Percentiles rank a stretch among this genome's conserved stretches.
Conservation (phyloP, 2,797 vertebrate genomes). For the Phrynocephalus forsythii region DNA sequence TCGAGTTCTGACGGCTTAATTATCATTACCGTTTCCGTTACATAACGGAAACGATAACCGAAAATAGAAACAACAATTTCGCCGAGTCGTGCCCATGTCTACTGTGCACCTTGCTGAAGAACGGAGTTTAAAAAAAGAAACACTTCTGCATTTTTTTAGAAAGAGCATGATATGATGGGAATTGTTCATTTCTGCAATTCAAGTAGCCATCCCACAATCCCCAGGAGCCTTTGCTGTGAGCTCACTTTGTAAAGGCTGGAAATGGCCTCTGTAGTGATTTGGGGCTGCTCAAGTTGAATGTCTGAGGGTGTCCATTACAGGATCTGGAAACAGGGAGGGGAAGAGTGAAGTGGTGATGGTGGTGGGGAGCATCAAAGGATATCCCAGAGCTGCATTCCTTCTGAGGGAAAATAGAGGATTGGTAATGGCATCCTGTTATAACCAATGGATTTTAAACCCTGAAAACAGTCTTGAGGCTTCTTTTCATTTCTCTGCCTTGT, state of each 20-base stretch:
- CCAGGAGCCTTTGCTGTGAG: not conserved
- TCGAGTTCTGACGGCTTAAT: no score
- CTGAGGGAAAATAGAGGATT: not conserved
- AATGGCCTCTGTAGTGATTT: conserved; percentile 1
- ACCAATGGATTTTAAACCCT: conserved; percentile 47
- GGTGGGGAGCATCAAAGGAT: not conserved
- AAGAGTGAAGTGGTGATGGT: not conserved
- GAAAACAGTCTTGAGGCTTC: conserved; percentile 14
- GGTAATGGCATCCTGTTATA: conserved; percentile 23
- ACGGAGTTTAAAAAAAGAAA: not conserved
- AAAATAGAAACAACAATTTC: no score
- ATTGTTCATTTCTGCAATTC: conserved; percentile 35
- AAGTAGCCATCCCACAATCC: conserved; percentile 23
- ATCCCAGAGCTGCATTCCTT: not conserved
- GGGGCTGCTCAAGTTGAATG: not conserved
- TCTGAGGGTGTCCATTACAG: not conserved
- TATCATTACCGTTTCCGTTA: no score
- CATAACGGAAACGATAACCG: no score
- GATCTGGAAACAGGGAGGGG: not conserved
- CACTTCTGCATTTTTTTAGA: not conserved
- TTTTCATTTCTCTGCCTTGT: conserved; percentile 15
- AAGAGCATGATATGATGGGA: accelerated
- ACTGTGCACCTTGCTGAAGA: not conserved
- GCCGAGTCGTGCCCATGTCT: no score
- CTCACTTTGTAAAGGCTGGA: conserved; percentile 13